Conservation (phyloP, 1,140 invertebrate species). For the Berghia stephanieae region DNA sequence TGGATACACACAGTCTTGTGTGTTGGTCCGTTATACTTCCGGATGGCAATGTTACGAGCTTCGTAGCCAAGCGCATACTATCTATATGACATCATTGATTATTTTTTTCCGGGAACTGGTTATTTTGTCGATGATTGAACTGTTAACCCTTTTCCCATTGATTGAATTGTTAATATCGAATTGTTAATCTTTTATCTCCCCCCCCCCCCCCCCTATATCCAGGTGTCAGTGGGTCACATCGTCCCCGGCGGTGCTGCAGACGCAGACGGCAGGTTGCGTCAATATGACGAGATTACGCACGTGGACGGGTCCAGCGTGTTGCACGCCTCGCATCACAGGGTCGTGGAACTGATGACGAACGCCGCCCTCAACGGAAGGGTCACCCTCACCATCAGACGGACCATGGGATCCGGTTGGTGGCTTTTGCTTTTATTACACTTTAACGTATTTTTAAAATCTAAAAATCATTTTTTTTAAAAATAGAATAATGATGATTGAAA, state of each 20-base stretch:
- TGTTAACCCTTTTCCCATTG: no score
- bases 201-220: slow-evolving; percentile 28
- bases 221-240: slow-evolving; percentile 93
- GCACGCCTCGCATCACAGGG: slow-evolving; percentile 87
- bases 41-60: no score
- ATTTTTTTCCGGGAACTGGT: no score
- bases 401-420: slow-evolving; percentile 17
- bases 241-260: slow-evolving; percentile 92
- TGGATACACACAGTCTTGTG: no score
- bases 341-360: slow-evolving; percentile 88
- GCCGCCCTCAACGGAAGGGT: slow-evolving; percentile 82
- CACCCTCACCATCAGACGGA: slow-evolving; percentile 59
- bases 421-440: background rate
- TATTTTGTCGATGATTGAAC: no score
- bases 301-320: slow-evolving; percentile 79
- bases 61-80: no score
- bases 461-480: background rate
- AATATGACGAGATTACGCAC: slow-evolving; percentile 89
- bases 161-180: background rate
- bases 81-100: no score
- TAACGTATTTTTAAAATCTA: background rate
- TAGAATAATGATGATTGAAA: background rate
- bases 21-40: no score
- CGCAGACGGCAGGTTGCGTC: slow-evolving; percentile 83
- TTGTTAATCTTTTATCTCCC: background rate